Base-by-base conservation (phyloP, 2,888 invertebrate species). In the Limnephilus marmoratus region DNA sequence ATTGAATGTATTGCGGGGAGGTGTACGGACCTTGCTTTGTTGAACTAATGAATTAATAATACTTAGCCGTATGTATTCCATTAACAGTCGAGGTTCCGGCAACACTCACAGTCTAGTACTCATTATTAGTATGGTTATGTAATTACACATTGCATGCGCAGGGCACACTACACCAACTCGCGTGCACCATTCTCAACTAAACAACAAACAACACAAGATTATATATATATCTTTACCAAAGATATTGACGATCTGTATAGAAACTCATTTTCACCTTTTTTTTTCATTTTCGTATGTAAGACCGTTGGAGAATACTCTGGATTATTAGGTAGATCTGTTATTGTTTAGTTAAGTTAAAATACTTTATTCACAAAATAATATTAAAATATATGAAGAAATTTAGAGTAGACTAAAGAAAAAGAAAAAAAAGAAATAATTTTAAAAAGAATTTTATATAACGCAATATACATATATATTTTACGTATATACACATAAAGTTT, bases 281-380 rank as follows among this genome's bases (percentile, higher is more conserved):
- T 37, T 41, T 9, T 68, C 68, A 68, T 68, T n/a, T 24, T 68
- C 68, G 68, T 68, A n/a, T 68, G 68, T 68, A 68, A 68, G 49
- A 90, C 90, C 83, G 18, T 81, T 29, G 49, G 90, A 92, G 90
- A 93, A 93, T 93, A 93, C 93, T 93, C 93, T 93, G 68, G 68
- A 68, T 68, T 68, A n/a, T 68, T 68, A 91, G 91, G 87, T 91
- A 92, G 93, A 93, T 93, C 93, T 93, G 93, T 85, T 85, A 91
- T 85, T 81, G 5, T 81, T 90, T 83, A 90, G 83, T 81, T 90
- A 90, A 81, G 49, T 34, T 91, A 91, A 81, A 85, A 86, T 91
- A 87, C 53, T 87, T 91, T 90, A 90, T 81, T 87, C 49, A 90
- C 49, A 34, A 90, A 31, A 90, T 68, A 90, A 92, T 86, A 90